Evolutionary conservation across 2,888 invertebrate species (phyloP), one percentile per base, ranked within the genome.

Genomic region (Neuroscelio doddi): DNA sequence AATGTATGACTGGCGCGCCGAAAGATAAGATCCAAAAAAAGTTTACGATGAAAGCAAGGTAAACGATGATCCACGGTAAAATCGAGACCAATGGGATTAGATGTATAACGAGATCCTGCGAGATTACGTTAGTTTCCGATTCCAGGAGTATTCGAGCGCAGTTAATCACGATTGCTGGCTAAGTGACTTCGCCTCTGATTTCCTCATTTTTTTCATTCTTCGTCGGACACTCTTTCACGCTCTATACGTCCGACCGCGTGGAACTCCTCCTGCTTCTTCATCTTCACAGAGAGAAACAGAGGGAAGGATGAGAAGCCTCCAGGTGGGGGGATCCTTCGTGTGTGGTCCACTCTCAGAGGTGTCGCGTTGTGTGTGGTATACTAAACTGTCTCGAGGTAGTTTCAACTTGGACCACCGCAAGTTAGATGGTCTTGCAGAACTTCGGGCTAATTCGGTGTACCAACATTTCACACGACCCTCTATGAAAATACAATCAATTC

Each of bases 361-460:
- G 83, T 83, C 83, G 82, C 83, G 78, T 82, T 80, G 81, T 84
- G 83, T 83, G 84, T 84, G 83, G 84, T 71, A 79, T 73, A 74
- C 76, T 73, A 78, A 72, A 81, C 76, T 81, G 77, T 80, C 75
- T 75, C 73, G 73, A 76, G 70, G 64, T 69, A 71, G 72, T 73
- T 64, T 68, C 62, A 67, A 72, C 65, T 68, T 68, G 69, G 72
- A 71, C 70, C 64, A 61, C 74, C 62, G 66, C 69, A 67, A 68
- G 55, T 49, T 38, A 8, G 57, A 63, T 52, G 38, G 26, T 12
- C 42, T 10, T 26, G 24, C 42, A n/a, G 10, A 7, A 10, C 42
- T 42, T 42, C 10, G 14, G 15, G 15, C 14, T 12, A 36, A 15
- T 14, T 10, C 32, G 15, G 14, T 36, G 21, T 5, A 21, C 21